A percentile compares a stretch with the other conserved stretches of the same genome.
Evolutionary conservation across 2,797 vertebrate genomes (phyloP).

Genomic region (Forpus xanthops): DNA sequence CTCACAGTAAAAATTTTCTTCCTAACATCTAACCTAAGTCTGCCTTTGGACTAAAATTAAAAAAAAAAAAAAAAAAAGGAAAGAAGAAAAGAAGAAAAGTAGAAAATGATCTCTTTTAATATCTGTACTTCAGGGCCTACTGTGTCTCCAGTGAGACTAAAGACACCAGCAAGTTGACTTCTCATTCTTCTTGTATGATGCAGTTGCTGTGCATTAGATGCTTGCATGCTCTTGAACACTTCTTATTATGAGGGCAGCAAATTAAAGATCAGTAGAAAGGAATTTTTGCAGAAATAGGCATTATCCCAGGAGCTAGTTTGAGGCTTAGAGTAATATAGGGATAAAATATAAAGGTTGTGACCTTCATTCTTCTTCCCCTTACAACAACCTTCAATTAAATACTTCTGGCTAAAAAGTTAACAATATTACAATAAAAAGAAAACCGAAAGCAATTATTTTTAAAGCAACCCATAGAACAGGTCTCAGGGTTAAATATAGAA

Average conservation of each 20-base stretch:
- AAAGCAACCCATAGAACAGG: not conserved
- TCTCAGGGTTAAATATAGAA: slow-evolving; percentile 25
- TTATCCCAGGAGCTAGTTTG: slow-evolving; percentile 60
- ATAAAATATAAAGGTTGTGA: slow-evolving; percentile 57
- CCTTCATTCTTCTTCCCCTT: slow-evolving; percentile 60
- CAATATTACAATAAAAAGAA: slow-evolving; percentile 36
- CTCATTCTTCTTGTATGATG: not conserved
- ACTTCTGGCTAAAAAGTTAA: slow-evolving; percentile 47
- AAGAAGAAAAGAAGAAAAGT: not conserved
- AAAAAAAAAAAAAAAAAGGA: not conserved
- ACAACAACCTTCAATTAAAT: slow-evolving; percentile 60
- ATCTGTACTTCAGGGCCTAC: not conserved
- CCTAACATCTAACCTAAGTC: not conserved
- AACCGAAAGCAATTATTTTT: slow-evolving; percentile 23
- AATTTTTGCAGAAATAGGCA: slow-evolving; percentile 55
- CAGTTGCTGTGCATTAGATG: slow-evolving; percentile 1
- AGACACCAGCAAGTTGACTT: not conserved
- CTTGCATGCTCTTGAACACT: slow-evolving; percentile 45
- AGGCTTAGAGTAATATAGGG: slow-evolving; percentile 52
- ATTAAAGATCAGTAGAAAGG: slow-evolving; percentile 57
- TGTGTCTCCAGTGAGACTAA: not conserved
- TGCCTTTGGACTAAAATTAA: not conserved
- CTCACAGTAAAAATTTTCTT: not conserved
- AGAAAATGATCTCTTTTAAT: not conserved
- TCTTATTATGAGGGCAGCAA: slow-evolving; percentile 45